Evolutionary conservation across 2,797 vertebrate species (phyloP), one percentile per base, ranked within the genome.

Genomic region (Aldrovandia affinis): DNA sequence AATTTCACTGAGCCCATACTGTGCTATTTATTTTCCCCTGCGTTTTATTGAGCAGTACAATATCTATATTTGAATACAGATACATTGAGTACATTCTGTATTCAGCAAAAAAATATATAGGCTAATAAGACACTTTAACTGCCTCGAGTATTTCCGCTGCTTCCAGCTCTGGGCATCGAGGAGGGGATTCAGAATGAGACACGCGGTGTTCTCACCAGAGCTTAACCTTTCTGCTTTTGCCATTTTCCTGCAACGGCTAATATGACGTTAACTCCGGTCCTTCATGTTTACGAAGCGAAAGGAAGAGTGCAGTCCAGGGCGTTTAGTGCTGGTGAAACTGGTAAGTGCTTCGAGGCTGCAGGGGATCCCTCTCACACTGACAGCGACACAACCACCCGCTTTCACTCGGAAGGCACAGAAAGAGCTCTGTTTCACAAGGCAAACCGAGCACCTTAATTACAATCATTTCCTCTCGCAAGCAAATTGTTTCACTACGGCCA

Each of bases 381-480:
- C 86, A 86, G 85, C 82, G 81, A 85, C 73, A 87, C 86, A 89
- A 86, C 86, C 83, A 73, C 85, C 28, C 50, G 81, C 88, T 84
- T 89, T 89, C 84, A 86, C 81, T 86, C 61, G 84, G 39, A 87
- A 88, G 83, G 80, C 78, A 57, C 81, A 86, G 86, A 86, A 83
- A 83, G n/a, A 54, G 55, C 86, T 87, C 86, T 84, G 84, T 91
- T 88, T 87, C 82, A 50, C 81, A 42, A 80, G 85, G 84, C 86
- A 36, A 87, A 88, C 83, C 42, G 77, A 85, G 83, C 86, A 87
- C 88, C 85, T 90, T 87, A 89, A 90, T 89, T 90, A 89, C 85
- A 79, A 87, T 88, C n/a, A 86, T 89, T 91, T 90, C 83, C 87
- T 90, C 83, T 90, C 83, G n/a, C 83, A 78, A 65, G 33, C 88